Conservation (phyloP, 2,113 vertebrate species). For the Psilopsiagon aurifrons region DNA sequence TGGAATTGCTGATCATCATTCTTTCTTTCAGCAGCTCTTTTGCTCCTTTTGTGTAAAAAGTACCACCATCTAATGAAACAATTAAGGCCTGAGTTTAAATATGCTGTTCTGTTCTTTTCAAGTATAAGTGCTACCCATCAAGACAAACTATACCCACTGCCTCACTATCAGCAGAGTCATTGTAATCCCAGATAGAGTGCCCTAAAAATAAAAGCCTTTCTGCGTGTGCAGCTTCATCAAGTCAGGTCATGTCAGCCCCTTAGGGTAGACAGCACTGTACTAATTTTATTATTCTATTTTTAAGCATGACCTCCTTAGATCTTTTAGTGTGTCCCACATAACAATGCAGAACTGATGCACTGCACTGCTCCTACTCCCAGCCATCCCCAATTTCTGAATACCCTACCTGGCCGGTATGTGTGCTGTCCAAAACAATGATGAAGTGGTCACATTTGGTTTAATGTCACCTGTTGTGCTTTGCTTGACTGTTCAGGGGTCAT, state of each 20-base stretch:
- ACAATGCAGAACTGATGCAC: slow-evolving; percentile 36
- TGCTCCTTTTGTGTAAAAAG: slow-evolving; percentile 72
- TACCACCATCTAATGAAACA: slow-evolving; percentile 78
- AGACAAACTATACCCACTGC: slow-evolving; percentile 74
- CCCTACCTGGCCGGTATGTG: neutral
- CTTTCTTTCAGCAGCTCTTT: slow-evolving; percentile 69
- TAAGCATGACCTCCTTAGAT: slow-evolving; percentile 73
- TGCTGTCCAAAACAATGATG: neutral
- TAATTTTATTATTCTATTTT: slow-evolving; percentile 83
- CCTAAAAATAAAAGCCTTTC: slow-evolving; percentile 82
- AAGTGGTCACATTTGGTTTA: neutral
- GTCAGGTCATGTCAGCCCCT: slow-evolving; percentile 74
- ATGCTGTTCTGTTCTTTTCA: slow-evolving; percentile 73
- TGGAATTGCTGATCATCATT: slow-evolving; percentile 70
- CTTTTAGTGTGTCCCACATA: slow-evolving; percentile 70
- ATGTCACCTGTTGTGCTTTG: neutral
- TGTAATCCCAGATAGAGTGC: slow-evolving; percentile 76
- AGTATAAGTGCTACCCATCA: slow-evolving; percentile 70
- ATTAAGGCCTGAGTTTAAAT: slow-evolving; percentile 79
- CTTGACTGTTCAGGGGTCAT: neutral
- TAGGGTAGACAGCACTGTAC: slow-evolving; percentile 71
- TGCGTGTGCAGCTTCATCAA: slow-evolving; percentile 73
- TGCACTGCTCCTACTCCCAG: neutral
- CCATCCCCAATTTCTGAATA: neutral
- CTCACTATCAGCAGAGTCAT: slow-evolving; percentile 75